phyloP scores from a whole-genome alignment of 2,797 vertebrate species.

The Harpagifer antarcticus region DNA sequence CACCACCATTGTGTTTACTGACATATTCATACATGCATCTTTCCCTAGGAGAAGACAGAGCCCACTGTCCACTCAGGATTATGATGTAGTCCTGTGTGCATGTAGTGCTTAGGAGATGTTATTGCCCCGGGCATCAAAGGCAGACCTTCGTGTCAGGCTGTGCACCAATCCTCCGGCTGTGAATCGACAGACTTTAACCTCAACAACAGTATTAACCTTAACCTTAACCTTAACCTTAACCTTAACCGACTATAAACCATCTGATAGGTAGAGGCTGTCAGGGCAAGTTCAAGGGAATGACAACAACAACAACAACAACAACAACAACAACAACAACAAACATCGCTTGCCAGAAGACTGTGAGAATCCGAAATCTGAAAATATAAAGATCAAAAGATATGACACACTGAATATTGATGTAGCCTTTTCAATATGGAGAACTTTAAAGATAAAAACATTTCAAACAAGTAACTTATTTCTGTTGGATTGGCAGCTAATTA shows the following conservation, averaged over 20 bases:
- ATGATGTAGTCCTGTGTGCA: not conserved
- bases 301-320: not conserved
- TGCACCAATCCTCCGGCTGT: constrained; percentile 18
- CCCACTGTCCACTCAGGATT: not conserved
- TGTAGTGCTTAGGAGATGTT: not conserved
- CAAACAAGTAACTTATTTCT: not conserved
- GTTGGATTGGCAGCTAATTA: not conserved
- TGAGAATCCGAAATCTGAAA: not conserved
- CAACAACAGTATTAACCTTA: constrained; percentile 1
- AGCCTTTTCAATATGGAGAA: not conserved
- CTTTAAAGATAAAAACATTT: not conserved
- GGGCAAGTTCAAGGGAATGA: not conserved
- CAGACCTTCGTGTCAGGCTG: constrained; percentile 16
- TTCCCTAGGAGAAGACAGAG: not conserved
- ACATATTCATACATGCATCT: not conserved
- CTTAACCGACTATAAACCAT: constrained; percentile 1
- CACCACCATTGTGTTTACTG: no score
- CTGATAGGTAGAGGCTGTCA: not conserved
- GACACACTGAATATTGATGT: not conserved
- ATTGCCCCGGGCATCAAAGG: not conserved
- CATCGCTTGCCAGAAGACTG: not conserved
- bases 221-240: not conserved
- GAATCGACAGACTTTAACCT: not conserved
- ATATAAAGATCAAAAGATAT: not conserved
- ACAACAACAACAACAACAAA: not conserved